Conservation (phyloP, 2,797 vertebrate genomes). For the Heterohyrax brucei region DNA sequence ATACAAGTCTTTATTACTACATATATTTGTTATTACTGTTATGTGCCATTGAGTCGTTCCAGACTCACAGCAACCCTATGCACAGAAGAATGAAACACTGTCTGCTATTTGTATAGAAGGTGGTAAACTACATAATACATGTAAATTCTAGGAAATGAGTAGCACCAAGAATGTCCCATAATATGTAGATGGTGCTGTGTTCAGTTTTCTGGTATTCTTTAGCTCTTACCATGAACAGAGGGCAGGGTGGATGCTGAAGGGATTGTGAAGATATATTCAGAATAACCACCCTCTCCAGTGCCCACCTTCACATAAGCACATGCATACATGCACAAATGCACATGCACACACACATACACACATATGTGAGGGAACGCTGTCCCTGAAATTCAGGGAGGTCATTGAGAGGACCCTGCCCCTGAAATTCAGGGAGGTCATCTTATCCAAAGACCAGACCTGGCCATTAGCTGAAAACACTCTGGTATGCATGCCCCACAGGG, state of each 20-base stretch:
- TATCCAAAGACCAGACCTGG: no score
- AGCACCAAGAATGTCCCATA: background rate
- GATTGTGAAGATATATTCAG: background rate
- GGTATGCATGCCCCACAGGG: no score
- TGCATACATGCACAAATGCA: background rate
- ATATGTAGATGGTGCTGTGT: background rate
- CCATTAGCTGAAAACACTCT: no score
- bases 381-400: no score
- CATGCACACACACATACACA: no score
- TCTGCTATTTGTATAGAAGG: background rate
- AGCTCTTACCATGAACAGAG: background rate
- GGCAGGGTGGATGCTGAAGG: background rate
- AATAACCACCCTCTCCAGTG: fast-evolving
- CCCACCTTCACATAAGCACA: background rate
- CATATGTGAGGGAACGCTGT: no score
- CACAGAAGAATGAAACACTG: no score
- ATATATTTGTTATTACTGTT: background rate
- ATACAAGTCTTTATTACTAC: constrained; percentile 50
- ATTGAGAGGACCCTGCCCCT: no score
- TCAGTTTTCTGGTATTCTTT: background rate
- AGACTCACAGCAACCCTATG: no score
- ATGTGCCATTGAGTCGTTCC: no score
- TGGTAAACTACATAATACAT: background rate
- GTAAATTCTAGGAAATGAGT: constrained; percentile 5
- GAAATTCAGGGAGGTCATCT: no score